Conservation (phyloP, 1,140 invertebrate species). For the Ostrea edulis region DNA sequence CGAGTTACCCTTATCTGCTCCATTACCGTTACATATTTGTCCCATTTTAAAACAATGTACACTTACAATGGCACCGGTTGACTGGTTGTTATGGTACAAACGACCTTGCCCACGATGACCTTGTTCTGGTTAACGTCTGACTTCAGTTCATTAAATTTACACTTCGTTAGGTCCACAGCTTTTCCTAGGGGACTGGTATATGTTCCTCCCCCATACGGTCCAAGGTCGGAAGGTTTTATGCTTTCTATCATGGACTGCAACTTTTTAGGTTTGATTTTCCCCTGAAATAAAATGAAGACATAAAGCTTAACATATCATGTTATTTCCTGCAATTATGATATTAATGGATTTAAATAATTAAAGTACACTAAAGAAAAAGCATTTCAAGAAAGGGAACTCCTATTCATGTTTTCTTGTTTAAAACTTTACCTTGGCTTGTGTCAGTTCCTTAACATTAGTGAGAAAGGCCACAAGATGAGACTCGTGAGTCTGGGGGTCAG, state of each 20-base stretch:
- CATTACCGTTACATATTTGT: no score
- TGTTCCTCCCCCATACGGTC: constrained; percentile 83
- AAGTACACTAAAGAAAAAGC: not conserved
- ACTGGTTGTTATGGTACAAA: constrained; percentile 88
- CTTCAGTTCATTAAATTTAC: constrained; percentile 81
- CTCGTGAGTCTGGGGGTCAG: constrained; percentile 83
- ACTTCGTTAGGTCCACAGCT: constrained; percentile 81
- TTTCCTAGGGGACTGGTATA: constrained; percentile 81
- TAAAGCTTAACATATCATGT: not conserved
- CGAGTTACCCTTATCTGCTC: no score
- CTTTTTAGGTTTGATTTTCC: constrained; percentile 86
- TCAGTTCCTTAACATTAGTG: constrained; percentile 84
- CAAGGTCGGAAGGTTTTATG: constrained; percentile 78
- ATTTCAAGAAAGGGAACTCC: not conserved
- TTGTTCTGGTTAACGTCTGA: constrained; percentile 84
- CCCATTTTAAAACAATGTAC: no score
- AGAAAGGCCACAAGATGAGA: constrained; percentile 85
- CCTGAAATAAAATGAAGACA: constrained; percentile 65
- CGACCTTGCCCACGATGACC: constrained; percentile 89
- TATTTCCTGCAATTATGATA: not conserved
- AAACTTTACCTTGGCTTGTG: constrained; percentile 82
- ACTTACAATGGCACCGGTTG: constrained; percentile 90
- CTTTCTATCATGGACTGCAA: constrained; percentile 67
- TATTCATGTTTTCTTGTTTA: not conserved
- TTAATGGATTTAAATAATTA: not conserved